A percentile compares a stretch with the other conserved stretches of the same genome.
These are phyloP conservation scores for Cydia fagiglandana DNA, from an alignment of 1,140 invertebrate genomes.

Conservation along the genomic window DNA sequence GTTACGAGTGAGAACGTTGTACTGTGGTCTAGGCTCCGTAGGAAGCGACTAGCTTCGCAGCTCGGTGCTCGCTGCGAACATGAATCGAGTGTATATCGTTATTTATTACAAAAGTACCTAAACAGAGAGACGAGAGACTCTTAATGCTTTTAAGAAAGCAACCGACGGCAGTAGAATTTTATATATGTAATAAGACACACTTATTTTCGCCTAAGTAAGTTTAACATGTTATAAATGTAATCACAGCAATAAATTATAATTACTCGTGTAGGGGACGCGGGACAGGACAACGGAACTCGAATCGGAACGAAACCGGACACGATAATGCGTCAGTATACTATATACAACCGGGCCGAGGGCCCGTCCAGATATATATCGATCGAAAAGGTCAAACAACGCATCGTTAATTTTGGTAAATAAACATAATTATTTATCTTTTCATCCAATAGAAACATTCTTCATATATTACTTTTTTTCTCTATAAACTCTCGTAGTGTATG, in stretches of 20 bases:
- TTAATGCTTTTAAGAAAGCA: slow-evolving; percentile 52
- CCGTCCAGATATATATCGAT: slow-evolving; percentile 61
- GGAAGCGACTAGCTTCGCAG: slow-evolving; percentile 46
- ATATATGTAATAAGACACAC: slow-evolving; percentile 69
- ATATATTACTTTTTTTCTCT: slow-evolving; percentile 70
- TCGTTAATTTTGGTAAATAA: slow-evolving; percentile 75
- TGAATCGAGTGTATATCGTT: slow-evolving; percentile 45
- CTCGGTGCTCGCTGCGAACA: slow-evolving; percentile 38
- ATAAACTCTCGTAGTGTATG: slow-evolving; percentile 72
- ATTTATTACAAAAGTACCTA: slow-evolving; percentile 43
- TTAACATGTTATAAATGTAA: slow-evolving; percentile 76
- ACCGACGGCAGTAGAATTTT: slow-evolving; percentile 58
- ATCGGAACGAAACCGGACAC: slow-evolving; percentile 68
- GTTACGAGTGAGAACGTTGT: slow-evolving; percentile 12
- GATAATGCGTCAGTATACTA: slow-evolving; percentile 72
- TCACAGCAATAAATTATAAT: slow-evolving; percentile 78
- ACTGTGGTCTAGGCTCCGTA: slow-evolving; percentile 32
- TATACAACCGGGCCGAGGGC: slow-evolving; percentile 55
- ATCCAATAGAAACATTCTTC: slow-evolving; percentile 75
- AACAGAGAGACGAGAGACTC: slow-evolving; percentile 46
- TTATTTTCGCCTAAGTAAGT: slow-evolving; percentile 70
- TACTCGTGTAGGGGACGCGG: slow-evolving; percentile 63
- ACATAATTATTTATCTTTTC: slow-evolving; percentile 69
- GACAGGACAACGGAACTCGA: slow-evolving; percentile 68
- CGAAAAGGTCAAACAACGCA: slow-evolving; percentile 64